Evolutionary conservation across 2,113 vertebrate genomes (phyloP).

Genomic region (Thamnaconus septentrionalis): DNA sequence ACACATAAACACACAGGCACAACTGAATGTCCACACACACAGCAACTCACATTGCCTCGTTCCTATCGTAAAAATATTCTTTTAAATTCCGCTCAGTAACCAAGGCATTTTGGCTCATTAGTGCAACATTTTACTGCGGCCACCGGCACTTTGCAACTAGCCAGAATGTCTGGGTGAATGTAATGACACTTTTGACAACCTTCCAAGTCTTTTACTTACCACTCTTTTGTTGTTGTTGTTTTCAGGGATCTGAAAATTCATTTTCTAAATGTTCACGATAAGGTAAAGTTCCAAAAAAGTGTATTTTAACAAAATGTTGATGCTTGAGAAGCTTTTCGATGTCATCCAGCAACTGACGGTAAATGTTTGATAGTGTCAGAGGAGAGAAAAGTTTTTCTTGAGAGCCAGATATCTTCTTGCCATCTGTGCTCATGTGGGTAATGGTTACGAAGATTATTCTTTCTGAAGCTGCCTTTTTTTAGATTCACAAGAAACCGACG

Average conservation of each 20-base stretch:
- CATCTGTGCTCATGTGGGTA: conserved; percentile 27
- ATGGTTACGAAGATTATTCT: conserved; percentile 50
- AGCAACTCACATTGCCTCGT: no score
- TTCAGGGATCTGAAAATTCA: conserved; percentile 2
- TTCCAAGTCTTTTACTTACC: no score
- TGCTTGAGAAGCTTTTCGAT: conserved; percentile 14
- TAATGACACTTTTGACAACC: no score
- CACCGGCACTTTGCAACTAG: neutral
- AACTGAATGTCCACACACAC: no score
- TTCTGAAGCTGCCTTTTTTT: conserved; percentile 58
- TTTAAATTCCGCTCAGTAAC: no score
- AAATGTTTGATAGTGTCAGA: no score
- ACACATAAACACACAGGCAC: no score
- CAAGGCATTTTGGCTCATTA: no score
- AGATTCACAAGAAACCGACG: conserved; percentile 47
- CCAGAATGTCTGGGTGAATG: neutral
- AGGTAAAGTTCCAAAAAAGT: neutral
- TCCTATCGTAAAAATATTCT: no score
- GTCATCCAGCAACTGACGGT: no score
- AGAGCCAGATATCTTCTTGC: conserved; percentile 8
- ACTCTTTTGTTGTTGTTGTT: no score
- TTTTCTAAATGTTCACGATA: conserved; percentile 18
- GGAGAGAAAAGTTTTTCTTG: neutral
- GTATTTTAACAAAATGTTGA: conserved; percentile 9
- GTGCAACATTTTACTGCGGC: no score